Base-by-base conservation (phyloP, 2,797 vertebrate genomes). In the Molossus alvarezi region DNA sequence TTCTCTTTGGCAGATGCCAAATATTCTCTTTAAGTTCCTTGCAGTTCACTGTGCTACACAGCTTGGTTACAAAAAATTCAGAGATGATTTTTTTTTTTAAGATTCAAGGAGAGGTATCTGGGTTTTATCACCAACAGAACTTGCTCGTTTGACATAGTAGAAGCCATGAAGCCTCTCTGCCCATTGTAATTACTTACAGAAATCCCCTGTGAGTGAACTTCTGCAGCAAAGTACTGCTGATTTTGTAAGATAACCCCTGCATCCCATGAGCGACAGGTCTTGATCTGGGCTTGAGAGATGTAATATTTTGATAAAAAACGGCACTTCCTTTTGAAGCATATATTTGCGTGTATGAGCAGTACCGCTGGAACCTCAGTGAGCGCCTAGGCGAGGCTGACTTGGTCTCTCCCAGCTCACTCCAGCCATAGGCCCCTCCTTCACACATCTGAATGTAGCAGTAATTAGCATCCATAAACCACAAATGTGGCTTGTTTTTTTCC, bases 221-320 rank as follows among this genome's bases (percentile, higher is more conserved):
- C 91, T 97, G 97, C 97, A 97, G 97, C 97, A 81, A 55, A 86
- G 91, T 33, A 60, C 91, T 93, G 97, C 98, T 98, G 98, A 98
- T 98, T 97, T 97, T 98, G 98, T 95, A 96, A 98, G 98, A 98
- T 98, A 98, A 98, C 97, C 97, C 95, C 92, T 64, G 87, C 97
- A 98, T 98, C 98, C 98, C 98, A 98, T 97, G 95, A 98, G 98
- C 92, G 0, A 97, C 67, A 94, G 92, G 97, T 98, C 98, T 98
- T 96, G 98, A 97, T 97, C 98, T 97, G 98, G 98, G 98, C 98
- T 98, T 97, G 95, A 98, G 97, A 98, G 98, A 98, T 98, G 98
- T 97, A 98, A 99, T 98, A 98, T 97, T 88, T 96, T 98, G 99
- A 99, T 99, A 99, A 99, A 98, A 98, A 97, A 97, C 97, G 97